phyloP scores from a whole-genome alignment of 2,888 invertebrate species.

The Idaea straminata region DNA sequence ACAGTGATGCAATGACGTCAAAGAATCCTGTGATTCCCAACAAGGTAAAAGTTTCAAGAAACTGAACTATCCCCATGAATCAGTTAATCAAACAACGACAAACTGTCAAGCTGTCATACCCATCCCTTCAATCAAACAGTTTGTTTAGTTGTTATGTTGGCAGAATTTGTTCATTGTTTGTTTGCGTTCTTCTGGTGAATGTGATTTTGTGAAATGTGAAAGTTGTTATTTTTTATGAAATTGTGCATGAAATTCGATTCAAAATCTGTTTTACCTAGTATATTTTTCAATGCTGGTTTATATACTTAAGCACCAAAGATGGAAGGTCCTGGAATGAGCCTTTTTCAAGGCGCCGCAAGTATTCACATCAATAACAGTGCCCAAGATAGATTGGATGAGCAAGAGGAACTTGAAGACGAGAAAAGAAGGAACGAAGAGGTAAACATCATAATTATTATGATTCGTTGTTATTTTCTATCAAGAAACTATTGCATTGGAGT shows the following conservation, averaged over 20 bases:
- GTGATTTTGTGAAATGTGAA: slow-evolving; percentile 11
- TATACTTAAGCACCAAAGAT: slow-evolving; percentile 41
- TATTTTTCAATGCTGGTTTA: not conserved
- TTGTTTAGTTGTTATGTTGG: slow-evolving; percentile 1
- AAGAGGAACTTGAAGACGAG: slow-evolving; percentile 85
- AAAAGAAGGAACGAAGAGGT: slow-evolving; percentile 85
- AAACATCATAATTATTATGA: slow-evolving; percentile 13
- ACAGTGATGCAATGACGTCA: too few species aligned
- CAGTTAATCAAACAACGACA: too few species aligned
- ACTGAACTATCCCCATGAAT: too few species aligned
- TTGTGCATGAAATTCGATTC: not conserved
- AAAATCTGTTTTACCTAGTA: not conserved
- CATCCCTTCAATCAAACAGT: not conserved
- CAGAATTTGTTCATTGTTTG: slow-evolving; percentile 4
- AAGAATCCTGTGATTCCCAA: too few species aligned
- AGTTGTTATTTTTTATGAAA: slow-evolving; percentile 3
- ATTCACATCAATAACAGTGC: slow-evolving; percentile 83
- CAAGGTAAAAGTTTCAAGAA: too few species aligned
- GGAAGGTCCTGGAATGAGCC: slow-evolving; percentile 84
- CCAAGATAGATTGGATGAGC: slow-evolving; percentile 83
- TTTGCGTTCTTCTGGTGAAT: slow-evolving; percentile 14
- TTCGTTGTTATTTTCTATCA: not conserved
- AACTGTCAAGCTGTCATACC: not conserved
- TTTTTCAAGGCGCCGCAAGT: slow-evolving; percentile 84
- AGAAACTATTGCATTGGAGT: not conserved